A percentile compares a stretch with the other conserved stretches of the same genome.
These are phyloP conservation scores for Varecia variegata DNA, from an alignment of 2,797 vertebrate genomes.

Conservation along the genomic window DNA sequence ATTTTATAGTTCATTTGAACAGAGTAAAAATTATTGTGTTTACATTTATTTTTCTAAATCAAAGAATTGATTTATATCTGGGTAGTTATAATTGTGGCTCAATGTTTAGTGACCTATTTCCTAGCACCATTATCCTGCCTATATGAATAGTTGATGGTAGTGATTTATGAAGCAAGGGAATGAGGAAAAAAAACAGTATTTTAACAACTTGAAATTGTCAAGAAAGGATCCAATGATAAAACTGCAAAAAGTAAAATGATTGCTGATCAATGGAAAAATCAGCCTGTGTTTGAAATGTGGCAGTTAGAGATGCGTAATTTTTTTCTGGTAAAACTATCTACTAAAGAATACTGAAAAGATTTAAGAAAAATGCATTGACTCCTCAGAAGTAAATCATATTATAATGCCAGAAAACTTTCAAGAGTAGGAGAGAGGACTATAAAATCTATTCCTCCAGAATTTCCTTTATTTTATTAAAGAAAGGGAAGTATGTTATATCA, in stretches of 20 bases:
- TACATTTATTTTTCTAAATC: background rate
- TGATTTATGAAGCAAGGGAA: background rate
- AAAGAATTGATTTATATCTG: background rate
- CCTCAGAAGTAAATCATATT: background rate
- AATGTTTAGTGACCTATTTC: background rate
- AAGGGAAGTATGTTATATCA: background rate
- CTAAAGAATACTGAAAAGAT: background rate
- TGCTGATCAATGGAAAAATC: conserved; percentile 47
- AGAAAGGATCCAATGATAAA: conserved; percentile 11
- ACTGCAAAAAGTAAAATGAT: conserved; percentile 29
- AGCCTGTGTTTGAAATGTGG: background rate
- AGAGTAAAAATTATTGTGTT: background rate
- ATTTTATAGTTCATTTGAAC: background rate
- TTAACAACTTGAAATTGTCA: conserved; percentile 40
- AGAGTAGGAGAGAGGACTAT: background rate
- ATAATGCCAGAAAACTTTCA: background rate
- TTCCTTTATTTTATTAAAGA: background rate
- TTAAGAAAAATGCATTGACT: background rate
- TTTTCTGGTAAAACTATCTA: background rate
- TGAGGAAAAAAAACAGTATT: background rate
- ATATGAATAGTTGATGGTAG: background rate
- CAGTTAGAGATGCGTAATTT: background rate
- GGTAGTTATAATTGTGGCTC: background rate
- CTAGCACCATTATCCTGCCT: background rate
- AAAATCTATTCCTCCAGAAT: background rate